Base-by-base conservation (phyloP, 2,113 vertebrate species). In the Pyxicephalus adspersus region DNA sequence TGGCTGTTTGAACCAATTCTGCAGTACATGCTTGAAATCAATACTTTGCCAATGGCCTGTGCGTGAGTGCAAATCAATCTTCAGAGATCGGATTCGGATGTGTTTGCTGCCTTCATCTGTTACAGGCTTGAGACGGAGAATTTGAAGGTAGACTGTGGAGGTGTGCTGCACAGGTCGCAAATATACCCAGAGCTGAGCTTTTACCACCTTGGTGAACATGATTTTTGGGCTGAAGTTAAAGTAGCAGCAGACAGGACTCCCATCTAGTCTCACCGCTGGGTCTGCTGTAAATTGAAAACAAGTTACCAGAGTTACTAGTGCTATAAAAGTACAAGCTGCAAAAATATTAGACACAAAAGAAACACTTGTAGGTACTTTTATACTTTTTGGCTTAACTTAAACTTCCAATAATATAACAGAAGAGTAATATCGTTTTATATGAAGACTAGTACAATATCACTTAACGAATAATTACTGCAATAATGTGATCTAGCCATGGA, bases 1-100 rank as follows among this genome's bases (percentile, higher is more conserved):
- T 0, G 97, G 97, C 88, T 99, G 97, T 87, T 97, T 97, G 91
- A 99, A 99, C 97, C 97, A 99, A 92, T 98, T 98, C 91, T 99
- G 97, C 87, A 99, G 91, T 68, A 99, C 97, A 73, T 98, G 96
- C 88, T 98, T 99, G 93, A 99, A 99, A 94, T 99, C 97, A 85
- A 99, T 98, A 88, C 97, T 99, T 91, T 99, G 97, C 97, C 97
- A 99, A 92, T 98, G 96, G 73, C 97, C 97, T 0, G 91, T 83
- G 57, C 95, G 94, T 5, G 97, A 98, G 85, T 95, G 96, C 83
- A 99, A 94, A 89, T 99, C 97, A 58, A 98, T 98, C 90, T 98
- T 98, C 80, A 98, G 94, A 13, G 96, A 98, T 78, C 97, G 95
- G 89, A 98, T 98, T 67, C 97, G 96, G 87, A 97, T 98, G 91